A percentile compares a stretch with the other conserved stretches of the same genome.
These are phyloP conservation scores for Cephus spinipes DNA, from an alignment of 2,888 invertebrate genomes.

Conservation along the genomic window DNA sequence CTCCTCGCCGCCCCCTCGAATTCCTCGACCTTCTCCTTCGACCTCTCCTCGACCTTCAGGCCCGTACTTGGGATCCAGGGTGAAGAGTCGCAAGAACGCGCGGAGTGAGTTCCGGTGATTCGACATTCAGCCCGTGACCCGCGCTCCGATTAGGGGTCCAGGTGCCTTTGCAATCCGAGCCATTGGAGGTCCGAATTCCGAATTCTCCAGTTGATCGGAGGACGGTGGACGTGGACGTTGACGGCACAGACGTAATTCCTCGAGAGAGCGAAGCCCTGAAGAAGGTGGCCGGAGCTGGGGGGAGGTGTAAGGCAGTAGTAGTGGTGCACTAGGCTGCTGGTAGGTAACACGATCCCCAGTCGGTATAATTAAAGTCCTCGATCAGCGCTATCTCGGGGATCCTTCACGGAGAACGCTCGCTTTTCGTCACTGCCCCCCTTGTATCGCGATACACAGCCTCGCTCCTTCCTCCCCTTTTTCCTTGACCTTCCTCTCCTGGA, in stretches of 20 bases:
- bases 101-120: neutral
- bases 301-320: neutral
- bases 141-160: no score
- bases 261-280: no score
- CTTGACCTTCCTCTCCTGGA: neutral
- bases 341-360: slow-evolving; percentile 39
- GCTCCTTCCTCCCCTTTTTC: neutral
- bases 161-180: no score
- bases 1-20: slow-evolving; percentile 41
- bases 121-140: no score
- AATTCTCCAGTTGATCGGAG: no score
- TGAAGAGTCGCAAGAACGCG: neutral
- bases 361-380: slow-evolving; percentile 48
- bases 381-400: slow-evolving; percentile 45
- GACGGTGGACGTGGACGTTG: no score
- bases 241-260: no score
- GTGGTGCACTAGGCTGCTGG: neutral
- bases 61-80: neutral
- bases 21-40: slow-evolving; percentile 31
- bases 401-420: slow-evolving; percentile 33
- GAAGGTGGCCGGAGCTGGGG: neutral
- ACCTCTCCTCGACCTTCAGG: neutral
- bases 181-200: no score
- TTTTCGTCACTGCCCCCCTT: slow-evolving; percentile 40
- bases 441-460: neutral